Base-by-base conservation (phyloP, 64 coral and sea anemone species). In the Hydrozoanthus tunicans region DNA sequence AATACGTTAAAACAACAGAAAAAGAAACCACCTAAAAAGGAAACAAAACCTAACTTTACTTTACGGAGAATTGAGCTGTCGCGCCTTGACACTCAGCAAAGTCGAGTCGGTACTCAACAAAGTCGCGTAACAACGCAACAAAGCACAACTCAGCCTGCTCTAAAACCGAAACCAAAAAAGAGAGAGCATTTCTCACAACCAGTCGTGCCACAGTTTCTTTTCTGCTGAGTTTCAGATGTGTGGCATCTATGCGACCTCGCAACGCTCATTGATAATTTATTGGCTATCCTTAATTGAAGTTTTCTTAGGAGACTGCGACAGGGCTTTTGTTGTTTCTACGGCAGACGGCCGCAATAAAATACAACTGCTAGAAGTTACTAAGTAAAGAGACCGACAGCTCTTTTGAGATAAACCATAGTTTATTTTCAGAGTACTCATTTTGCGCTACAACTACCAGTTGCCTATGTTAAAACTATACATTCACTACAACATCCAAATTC, bases 61-160 rank as follows among this genome's bases (percentile, higher is more conserved):
- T 15, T 88, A 26, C 73, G 84, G 56, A 10, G 56, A 15, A 51
- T 88, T 60, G 68, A 27, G 11, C 6, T 56, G 1, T 73, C 81
- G 51, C 81, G 81, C 63, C 81, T 83, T 25, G 81, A 83, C 17
- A 83, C 81, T 67, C 81, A 69, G 14, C 81, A 83, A 51, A 83
- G 81, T 54, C 81, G 81, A 83, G 26, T 74, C 51, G 57, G 56
- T 27, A 88, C 84, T 72, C 84, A 88, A 73, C 84, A 88, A 60
- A 88, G 84, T 53, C 84, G 84, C 14, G 54, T 88, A 12, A 70
- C 58, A 32, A 88, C 84, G 26, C 69, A 62, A 58, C 84, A 88
- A 88, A 88, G 84, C 25, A 52, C 68, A 57, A 88, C 84, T 59
- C 84, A 73, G 25, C 68, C n/a, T 53, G 17, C 68, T 60, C 53